A percentile compares a stretch with the other conserved stretches of the same genome.
Conservation (phyloP, 2,888 invertebrate genomes). For the Dryobota labecula region DNA sequence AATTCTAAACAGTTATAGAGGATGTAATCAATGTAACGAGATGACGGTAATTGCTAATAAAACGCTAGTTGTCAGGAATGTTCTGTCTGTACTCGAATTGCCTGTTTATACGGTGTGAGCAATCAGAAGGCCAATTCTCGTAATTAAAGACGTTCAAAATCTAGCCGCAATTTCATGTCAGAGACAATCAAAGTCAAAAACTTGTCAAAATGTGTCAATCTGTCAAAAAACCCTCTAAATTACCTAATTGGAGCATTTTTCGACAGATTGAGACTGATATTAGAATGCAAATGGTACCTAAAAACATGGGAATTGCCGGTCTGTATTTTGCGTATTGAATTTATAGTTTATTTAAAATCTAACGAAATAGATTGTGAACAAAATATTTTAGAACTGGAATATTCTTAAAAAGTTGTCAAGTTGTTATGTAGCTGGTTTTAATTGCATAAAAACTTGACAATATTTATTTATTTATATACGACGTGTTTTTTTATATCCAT, state of each 20-base stretch:
- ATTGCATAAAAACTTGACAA: too few relatives aligned
- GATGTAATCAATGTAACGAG: conserved; percentile 38
- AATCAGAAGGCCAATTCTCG: neutral
- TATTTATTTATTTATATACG: too few relatives aligned
- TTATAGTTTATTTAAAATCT: neutral
- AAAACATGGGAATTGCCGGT: too few relatives aligned
- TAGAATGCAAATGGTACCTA: neutral
- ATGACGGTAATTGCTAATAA: conserved; percentile 8
- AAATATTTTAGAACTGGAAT: too few relatives aligned
- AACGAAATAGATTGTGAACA: neutral
- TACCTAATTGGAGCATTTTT: neutral
- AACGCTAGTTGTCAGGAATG: conserved; percentile 4
- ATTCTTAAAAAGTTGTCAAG: neutral
- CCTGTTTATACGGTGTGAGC: neutral
- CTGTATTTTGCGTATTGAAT: neutral
- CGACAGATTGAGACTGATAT: neutral
- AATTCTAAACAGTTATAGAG: conserved; percentile 30
- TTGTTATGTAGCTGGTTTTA: neutral
- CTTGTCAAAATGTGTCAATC: neutral
- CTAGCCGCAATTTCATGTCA: neutral
- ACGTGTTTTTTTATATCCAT: too few relatives aligned
- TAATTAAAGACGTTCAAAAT: neutral
- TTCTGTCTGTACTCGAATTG: conserved; percentile 7
- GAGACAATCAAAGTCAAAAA: neutral
- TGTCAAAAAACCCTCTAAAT: neutral